Evolutionary conservation across 2,113 vertebrate species (phyloP).

Genomic region (Charadrius vociferus): DNA sequence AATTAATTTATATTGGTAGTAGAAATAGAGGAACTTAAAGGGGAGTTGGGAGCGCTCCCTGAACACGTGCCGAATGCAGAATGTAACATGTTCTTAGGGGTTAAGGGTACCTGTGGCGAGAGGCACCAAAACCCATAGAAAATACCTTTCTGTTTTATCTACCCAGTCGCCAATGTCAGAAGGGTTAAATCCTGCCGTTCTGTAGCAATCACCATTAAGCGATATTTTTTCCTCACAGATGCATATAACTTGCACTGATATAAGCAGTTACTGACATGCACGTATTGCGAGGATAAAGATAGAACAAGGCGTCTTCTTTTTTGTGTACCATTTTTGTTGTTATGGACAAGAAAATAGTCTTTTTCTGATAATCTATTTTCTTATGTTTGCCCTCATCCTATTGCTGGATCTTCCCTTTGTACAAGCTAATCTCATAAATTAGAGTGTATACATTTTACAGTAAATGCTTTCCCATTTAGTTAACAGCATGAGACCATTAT

Average conservation of each 20-base stretch:
- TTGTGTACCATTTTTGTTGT: neutral
- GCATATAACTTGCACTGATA: neutral
- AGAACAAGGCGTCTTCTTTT: neutral
- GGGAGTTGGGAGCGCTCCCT: neutral
- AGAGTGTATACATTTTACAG: slow-evolving; percentile 48
- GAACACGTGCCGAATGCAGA: neutral
- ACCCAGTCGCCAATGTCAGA: neutral
- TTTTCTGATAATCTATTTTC: neutral
- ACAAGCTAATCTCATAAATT: slow-evolving; percentile 35
- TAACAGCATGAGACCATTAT: slow-evolving; percentile 71
- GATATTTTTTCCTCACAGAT: neutral
- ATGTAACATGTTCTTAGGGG: neutral
- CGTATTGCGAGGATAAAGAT: neutral
- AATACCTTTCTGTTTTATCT: neutral
- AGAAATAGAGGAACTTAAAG: slow-evolving; percentile 5
- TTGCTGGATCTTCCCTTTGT: neutral
- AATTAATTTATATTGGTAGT: slow-evolving; percentile 43
- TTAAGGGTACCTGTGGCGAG: neutral
- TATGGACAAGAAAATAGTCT: neutral
- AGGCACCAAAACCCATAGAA: neutral
- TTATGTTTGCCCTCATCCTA: neutral
- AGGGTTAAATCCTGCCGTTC: neutral
- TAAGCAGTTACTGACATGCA: neutral
- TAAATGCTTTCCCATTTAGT: slow-evolving; percentile 65
- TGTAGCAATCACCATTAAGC: neutral